Evolutionary conservation across 2,888 invertebrate species (phyloP).

Genomic region (Scaptomyza reducta): DNA sequence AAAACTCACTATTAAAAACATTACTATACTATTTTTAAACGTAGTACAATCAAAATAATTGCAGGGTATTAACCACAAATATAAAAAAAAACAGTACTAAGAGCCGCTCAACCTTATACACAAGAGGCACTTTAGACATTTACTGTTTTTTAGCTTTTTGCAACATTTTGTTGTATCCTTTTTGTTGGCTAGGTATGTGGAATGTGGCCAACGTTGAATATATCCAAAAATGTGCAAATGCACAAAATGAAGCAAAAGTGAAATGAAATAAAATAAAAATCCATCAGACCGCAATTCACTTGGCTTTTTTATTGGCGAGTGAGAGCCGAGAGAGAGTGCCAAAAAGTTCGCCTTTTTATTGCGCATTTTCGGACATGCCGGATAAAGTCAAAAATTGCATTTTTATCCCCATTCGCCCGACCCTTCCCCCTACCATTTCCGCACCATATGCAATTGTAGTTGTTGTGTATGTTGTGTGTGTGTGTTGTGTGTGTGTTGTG

Average conservation of each 20-base stretch:
- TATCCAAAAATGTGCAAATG: conserved; percentile 16
- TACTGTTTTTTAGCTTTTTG: conserved; percentile 14
- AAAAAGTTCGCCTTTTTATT: conserved; percentile 47
- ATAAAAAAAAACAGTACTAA: conserved; percentile 17
- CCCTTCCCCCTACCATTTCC: neutral
- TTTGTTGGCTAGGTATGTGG: conserved; percentile 14
- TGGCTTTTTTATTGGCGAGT: conserved; percentile 36
- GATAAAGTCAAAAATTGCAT: conserved; percentile 70
- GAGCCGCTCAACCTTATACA: conserved; percentile 19
- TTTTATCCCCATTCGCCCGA: neutral
- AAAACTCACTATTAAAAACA: too few relatives aligned
- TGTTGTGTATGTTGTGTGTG: conserved; percentile 14
- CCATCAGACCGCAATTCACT: conserved; percentile 67
- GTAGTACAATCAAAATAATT: neutral
- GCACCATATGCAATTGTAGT: conserved; percentile 44
- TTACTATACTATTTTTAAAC: too few relatives aligned
- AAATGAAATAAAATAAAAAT: conserved; percentile 40
- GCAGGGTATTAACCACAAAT: neutral
- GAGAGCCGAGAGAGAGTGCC: conserved; percentile 31
- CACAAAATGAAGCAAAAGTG: conserved; percentile 10
- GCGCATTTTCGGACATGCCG: conserved; percentile 52
- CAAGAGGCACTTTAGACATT: conserved; percentile 46
- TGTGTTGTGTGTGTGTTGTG: conserved; percentile 37
- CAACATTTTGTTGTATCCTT: neutral
- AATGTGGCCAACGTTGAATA: conserved; percentile 6